A percentile compares a stretch with the other conserved stretches of the same genome.
Evolutionary conservation across 2,888 invertebrate genomes (phyloP).

Genomic region (Rhingia campestris): DNA sequence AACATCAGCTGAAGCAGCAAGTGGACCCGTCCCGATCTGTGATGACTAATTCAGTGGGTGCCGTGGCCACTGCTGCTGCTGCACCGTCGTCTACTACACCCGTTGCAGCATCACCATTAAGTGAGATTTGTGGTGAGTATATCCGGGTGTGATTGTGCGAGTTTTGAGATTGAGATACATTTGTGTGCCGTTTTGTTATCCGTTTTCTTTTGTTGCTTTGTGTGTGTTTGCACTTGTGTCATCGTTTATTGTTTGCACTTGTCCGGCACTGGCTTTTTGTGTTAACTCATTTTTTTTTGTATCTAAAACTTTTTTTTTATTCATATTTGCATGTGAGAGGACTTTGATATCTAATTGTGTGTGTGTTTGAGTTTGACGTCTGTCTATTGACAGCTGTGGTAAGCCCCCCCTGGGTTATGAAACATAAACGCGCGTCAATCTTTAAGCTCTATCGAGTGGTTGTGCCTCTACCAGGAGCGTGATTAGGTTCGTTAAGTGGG

Average conservation of each 20-base stretch:
- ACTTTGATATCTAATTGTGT: conserved; percentile 59
- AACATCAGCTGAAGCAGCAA: conserved; percentile 35
- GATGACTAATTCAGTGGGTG: conserved; percentile 78
- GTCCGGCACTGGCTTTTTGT: conserved; percentile 48
- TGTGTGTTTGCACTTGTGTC: conserved; percentile 55
- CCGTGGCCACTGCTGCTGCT: conserved; percentile 65
- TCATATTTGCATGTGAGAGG: conserved; percentile 52
- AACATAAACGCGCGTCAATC: conserved; percentile 23
- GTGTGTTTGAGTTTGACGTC: conserved; percentile 14
- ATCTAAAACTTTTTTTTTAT: conserved; percentile 43
- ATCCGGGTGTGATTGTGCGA: conserved; percentile 52
- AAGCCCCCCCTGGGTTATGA: conserved; percentile 26
- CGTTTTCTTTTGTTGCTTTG: conserved; percentile 9
- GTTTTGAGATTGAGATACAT: conserved; percentile 46
- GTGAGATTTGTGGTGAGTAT: conserved; percentile 70
- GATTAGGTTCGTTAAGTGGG: conserved; percentile 39
- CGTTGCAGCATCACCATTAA: conserved; percentile 63
- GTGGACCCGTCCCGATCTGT: conserved; percentile 75
- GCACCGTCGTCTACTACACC: conserved; percentile 52
- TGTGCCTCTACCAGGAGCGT: conserved; percentile 36
- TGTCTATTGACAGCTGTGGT: conserved; percentile 37
- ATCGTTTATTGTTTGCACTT: conserved; percentile 64
- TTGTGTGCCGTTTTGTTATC: not conserved
- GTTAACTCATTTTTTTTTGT: conserved; percentile 22
- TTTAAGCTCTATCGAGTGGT: conserved; percentile 18